Evolutionary conservation across 1,140 invertebrate species (phyloP), one percentile per base, ranked within the genome.

Genomic region (Branchinecta lindahli): DNA sequence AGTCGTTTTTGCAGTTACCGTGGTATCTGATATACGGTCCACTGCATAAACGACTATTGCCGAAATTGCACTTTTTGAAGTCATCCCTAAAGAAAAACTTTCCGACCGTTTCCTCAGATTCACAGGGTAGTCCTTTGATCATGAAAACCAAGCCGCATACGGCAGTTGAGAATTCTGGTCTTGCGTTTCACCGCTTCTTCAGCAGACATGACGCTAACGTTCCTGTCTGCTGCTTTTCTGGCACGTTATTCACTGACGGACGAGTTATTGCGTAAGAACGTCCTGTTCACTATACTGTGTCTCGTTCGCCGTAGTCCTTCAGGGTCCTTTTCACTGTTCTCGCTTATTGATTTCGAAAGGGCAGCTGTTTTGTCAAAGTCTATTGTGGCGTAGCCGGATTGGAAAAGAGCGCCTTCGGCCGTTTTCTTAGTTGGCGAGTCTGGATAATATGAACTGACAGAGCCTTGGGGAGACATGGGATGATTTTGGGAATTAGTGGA

Each of bases 331-430:
- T 69, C 45, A 44, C 45, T 61, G 9, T 61, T 45, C 47, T 67
- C 45, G 45, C 72, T 68, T 44, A 75, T 76, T 0, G 80, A 76
- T 71, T 78, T 78, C 3, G 78, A 79, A n/a, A 96, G 80, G 15
- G 92, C 92, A 45, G 86, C 87, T 1, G 93, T 96, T 78, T 90
- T 91, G 75, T 94, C 87, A 78, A 96, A 95, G 80, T 96, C 94
- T 70, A 96, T 96, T 0, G 88, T 92, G 9, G 91, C 92, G 76
- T 96, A 96, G 66, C 90, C 88, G 75, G 89, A 85, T 61, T 83
- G 80, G 12, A 81, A 76, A 45, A 73, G 73, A 15, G 74, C 68
- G 8, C 67, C 68, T 44, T 73, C 71, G 33, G 69, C 69, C 8
- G 76, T 75, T 8, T 77, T 78, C 46, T 47, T 70, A 44, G 68